Percentiles rank a stretch among this genome's conserved stretches.
Conservation (phyloP, 1,140 invertebrate genomes). For the Glossosoma conforme region DNA sequence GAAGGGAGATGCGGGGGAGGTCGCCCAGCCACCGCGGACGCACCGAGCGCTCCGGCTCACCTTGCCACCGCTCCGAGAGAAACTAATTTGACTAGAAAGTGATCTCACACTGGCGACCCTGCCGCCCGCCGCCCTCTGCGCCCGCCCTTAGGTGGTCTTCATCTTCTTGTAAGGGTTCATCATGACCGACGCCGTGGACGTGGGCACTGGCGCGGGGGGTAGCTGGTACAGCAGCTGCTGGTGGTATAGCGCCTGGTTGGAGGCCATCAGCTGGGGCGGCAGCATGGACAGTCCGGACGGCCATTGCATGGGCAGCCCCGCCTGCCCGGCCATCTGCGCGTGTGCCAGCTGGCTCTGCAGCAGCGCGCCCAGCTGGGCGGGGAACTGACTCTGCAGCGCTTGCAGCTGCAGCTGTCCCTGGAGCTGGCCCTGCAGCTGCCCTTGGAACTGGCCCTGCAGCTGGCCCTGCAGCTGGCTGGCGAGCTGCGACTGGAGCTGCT, state of each 20-base stretch:
- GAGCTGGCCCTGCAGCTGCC: slow-evolving; percentile 31
- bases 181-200: slow-evolving; percentile 53
- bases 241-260: slow-evolving; percentile 44
- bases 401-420: slow-evolving; percentile 26
- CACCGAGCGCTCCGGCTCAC: neutral
- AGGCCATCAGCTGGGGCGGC: slow-evolving; percentile 36
- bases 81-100: slow-evolving; percentile 20
- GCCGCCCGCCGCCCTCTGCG: neutral
- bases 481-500: slow-evolving; percentile 35
- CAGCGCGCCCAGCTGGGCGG: slow-evolving; percentile 37
- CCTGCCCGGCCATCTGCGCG: slow-evolving; percentile 34
- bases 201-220: slow-evolving; percentile 50
- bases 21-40: slow-evolving; percentile 1
- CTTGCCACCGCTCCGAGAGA: slow-evolving; percentile 3
- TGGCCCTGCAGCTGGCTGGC: slow-evolving; percentile 41
- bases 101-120: neutral
- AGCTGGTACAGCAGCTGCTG: slow-evolving; percentile 55
- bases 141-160: slow-evolving; percentile 68
- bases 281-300: slow-evolving; percentile 37
- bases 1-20: neutral
- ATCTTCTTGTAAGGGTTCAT: slow-evolving; percentile 82
- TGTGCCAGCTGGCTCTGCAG: slow-evolving; percentile 35
- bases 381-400: slow-evolving; percentile 35
- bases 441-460: slow-evolving; percentile 37
- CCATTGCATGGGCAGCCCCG: slow-evolving; percentile 30